Conservation (phyloP, 2,888 invertebrate genomes). For the Acrobasis repandana region DNA sequence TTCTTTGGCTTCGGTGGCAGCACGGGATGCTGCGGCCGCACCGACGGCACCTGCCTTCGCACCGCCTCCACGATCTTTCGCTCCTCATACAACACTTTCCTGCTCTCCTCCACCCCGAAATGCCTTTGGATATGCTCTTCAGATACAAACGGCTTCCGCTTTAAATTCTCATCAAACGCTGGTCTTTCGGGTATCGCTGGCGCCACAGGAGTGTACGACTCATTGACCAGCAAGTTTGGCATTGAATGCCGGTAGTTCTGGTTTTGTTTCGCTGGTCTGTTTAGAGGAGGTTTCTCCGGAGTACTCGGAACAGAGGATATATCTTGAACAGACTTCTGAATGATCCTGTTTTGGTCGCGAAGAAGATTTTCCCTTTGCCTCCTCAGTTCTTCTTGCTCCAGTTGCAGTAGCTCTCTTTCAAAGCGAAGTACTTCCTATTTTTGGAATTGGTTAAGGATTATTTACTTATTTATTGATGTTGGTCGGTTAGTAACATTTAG, state of each 20-base stretch:
- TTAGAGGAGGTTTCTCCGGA: slow-evolving; percentile 63
- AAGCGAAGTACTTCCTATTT: slow-evolving; percentile 88
- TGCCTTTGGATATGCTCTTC: slow-evolving; percentile 76
- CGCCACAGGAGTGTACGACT: slow-evolving; percentile 50
- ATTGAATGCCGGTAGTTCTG: slow-evolving; percentile 74
- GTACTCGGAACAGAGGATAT: slow-evolving; percentile 65
- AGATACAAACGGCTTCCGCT: slow-evolving; percentile 72
- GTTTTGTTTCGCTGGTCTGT: slow-evolving; percentile 44
- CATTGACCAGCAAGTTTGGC: slow-evolving; percentile 73
- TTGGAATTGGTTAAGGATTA: slow-evolving; percentile 28
- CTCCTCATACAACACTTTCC: slow-evolving; percentile 65
- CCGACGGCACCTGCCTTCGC: slow-evolving; percentile 41
- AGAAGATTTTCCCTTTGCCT: slow-evolving; percentile 88
- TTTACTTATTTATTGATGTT: slow-evolving; percentile 24
- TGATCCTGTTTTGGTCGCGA: slow-evolving; percentile 84
- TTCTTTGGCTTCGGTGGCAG: slow-evolving; percentile 70
- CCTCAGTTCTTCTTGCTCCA: slow-evolving; percentile 90
- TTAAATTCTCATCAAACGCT: slow-evolving; percentile 58
- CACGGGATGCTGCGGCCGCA: slow-evolving; percentile 52
- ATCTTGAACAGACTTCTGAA: slow-evolving; percentile 85
- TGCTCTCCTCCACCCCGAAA: slow-evolving; percentile 73
- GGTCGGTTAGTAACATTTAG: slow-evolving; percentile 37
- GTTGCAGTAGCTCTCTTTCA: slow-evolving; percentile 89
- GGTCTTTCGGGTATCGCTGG: slow-evolving; percentile 53
- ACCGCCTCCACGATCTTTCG: slow-evolving; percentile 46